These are phyloP conservation scores for Scolopax bukidnonensis DNA, from an alignment of 2,797 vertebrate species.

Conservation along the genomic window DNA sequence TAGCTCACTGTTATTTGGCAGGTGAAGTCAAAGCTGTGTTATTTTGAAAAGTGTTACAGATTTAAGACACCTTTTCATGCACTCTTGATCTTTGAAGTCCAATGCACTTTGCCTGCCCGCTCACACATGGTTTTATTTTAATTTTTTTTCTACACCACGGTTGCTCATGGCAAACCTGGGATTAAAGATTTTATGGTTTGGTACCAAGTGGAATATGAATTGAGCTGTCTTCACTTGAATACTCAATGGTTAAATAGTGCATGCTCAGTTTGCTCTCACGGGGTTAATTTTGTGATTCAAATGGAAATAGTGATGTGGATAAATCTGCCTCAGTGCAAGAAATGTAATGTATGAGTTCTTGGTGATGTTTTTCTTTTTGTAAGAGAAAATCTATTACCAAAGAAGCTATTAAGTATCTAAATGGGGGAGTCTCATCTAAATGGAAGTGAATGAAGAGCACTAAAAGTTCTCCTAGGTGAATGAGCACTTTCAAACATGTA, in stretches of 20 bases:
- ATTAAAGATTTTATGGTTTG: background rate
- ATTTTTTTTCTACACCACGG: background rate
- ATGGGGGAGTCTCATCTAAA: background rate
- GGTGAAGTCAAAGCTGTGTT: background rate
- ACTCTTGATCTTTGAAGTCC: background rate
- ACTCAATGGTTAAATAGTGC: background rate
- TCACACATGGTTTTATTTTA: background rate
- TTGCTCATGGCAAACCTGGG: background rate
- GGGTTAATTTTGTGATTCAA: background rate
- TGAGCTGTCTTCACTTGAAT: background rate
- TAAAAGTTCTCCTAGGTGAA: background rate
- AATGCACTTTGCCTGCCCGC: background rate
- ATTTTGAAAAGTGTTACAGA: background rate
- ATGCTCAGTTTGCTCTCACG: background rate
- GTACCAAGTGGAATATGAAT: background rate
- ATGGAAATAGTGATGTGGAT: background rate
- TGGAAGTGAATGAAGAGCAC: background rate
- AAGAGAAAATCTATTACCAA: background rate
- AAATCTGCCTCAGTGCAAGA: background rate
- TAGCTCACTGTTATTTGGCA: background rate
- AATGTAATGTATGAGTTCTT: background rate
- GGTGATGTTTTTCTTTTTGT: background rate
- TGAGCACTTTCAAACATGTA: background rate
- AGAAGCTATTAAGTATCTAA: background rate
- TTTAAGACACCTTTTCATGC: background rate